phyloP scores from a whole-genome alignment of 2,797 vertebrate genomes.

The Spondyliosoma cantharus region DNA sequence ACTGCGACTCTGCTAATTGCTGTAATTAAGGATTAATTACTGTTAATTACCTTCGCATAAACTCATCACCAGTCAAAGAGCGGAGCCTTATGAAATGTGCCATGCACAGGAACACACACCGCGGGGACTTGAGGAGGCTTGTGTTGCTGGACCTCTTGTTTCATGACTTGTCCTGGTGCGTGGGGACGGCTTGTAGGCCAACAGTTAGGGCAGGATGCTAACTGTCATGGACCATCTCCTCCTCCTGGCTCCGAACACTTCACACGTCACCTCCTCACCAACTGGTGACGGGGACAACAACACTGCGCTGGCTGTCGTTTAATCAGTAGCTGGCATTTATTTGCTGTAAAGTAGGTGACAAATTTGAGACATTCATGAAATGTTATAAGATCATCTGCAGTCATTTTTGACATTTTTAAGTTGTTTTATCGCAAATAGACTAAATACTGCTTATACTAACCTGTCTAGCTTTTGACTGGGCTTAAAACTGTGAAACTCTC shows the following conservation, averaged over 20 bases:
- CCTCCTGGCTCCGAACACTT: constrained; percentile 60
- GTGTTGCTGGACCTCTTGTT: constrained; percentile 78
- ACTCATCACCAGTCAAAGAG: constrained; percentile 99
- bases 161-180: constrained; percentile 69
- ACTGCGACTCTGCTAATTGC: constrained; percentile 99
- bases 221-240: constrained; percentile 75
- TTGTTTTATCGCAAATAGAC: background rate
- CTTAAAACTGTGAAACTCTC: background rate
- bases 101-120: constrained; percentile 88
- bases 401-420: background rate
- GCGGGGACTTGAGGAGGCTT: constrained; percentile 74
- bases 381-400: background rate
- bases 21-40: constrained; percentile 99
- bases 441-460: background rate
- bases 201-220: constrained; percentile 69
- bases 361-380: background rate
- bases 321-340: constrained; percentile 48
- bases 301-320: constrained; percentile 55
- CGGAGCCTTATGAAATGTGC: constrained; percentile 99
- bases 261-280: constrained; percentile 71
- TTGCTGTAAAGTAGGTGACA: constrained; percentile 23
- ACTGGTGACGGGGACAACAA: constrained; percentile 66
- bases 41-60: constrained; percentile 99
- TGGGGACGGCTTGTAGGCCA: constrained; percentile 82
- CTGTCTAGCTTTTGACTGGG: background rate